A percentile compares a stretch with the other conserved stretches of the same genome.
phyloP scores from a whole-genome alignment of 64 coral and sea anemone species.

The Anthopleura sola region DNA sequence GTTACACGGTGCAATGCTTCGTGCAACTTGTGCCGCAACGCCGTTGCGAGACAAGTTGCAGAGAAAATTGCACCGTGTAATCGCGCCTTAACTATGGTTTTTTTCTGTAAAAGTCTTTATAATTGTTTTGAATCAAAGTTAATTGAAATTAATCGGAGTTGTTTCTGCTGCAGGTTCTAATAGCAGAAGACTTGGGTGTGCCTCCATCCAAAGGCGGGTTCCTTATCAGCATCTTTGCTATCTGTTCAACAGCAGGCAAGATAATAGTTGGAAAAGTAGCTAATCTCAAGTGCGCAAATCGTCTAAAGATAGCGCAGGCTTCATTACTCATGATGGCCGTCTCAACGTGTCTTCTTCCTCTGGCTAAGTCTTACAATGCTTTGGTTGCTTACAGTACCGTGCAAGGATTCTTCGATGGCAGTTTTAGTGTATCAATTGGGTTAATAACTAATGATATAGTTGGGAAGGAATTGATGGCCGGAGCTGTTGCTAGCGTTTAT shows the following conservation, averaged over 20 bases:
- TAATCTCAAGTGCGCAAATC: constrained; percentile 32
- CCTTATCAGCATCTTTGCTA: constrained; percentile 57
- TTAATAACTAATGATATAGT: constrained; percentile 78
- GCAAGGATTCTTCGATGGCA: constrained; percentile 45
- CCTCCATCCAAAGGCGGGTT: constrained; percentile 51
- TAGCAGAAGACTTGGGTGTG: constrained; percentile 60
- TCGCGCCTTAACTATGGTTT: too few relatives aligned
- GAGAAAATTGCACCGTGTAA: too few relatives aligned
- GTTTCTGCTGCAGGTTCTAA: constrained; percentile 42
- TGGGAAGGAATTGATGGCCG: constrained; percentile 61
- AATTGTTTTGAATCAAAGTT: too few relatives aligned
- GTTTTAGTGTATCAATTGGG: constrained; percentile 41
- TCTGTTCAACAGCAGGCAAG: constrained; percentile 74
- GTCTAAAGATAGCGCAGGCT: constrained; percentile 47
- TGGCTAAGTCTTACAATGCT: constrained; percentile 48
- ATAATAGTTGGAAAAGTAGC: constrained; percentile 67
- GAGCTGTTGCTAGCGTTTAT: constrained; percentile 60
- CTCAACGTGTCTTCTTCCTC: constrained; percentile 58
- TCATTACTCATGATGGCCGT: constrained; percentile 55
- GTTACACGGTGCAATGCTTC: too few relatives aligned
- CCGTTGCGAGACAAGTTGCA: too few relatives aligned
- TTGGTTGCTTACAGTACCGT: constrained; percentile 47
- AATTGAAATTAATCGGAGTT: neutral
- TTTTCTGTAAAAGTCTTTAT: too few relatives aligned
- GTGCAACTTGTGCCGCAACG: too few relatives aligned